Conservation (phyloP, 2,797 vertebrate species). For the Protonibea diacanthus region DNA sequence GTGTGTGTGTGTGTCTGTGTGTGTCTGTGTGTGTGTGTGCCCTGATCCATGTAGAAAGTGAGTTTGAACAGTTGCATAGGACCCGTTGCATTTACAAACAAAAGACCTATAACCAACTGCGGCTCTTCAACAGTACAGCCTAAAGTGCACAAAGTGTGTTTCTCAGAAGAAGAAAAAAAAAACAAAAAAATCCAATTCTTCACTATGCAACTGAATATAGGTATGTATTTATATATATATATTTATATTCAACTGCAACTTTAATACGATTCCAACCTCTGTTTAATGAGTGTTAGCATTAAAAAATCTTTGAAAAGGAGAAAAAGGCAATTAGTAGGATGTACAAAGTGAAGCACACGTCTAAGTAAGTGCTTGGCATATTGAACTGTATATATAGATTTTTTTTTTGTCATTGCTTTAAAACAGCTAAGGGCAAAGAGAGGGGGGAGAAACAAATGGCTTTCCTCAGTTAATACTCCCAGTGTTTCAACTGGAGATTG, state of each 20-base stretch:
- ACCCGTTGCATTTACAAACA: slow-evolving; percentile 66
- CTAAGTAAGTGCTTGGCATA: slow-evolving; percentile 75
- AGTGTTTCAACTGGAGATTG: slow-evolving; percentile 79
- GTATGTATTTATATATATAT: slow-evolving; percentile 1
- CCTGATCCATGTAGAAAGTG: slow-evolving; percentile 67
- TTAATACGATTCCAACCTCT: slow-evolving; percentile 60
- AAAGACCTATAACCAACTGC: slow-evolving; percentile 64
- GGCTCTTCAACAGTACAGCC: slow-evolving; percentile 85
- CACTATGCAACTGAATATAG: slow-evolving; percentile 55
- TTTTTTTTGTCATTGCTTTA: slow-evolving; percentile 63
- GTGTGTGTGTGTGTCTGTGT: too few species aligned
- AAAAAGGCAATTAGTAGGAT: slow-evolving; percentile 72
- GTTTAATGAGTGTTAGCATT: slow-evolving; percentile 69
- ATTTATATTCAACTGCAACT: slow-evolving; percentile 55
- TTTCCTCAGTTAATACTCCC: slow-evolving; percentile 75
- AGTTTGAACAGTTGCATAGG: slow-evolving; percentile 69
- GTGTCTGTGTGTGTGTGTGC: slow-evolving; percentile 31
- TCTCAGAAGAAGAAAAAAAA: slow-evolving; percentile 48
- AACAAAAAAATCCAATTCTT: slow-evolving; percentile 63
- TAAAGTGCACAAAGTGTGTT: slow-evolving; percentile 87
- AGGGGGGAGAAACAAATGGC: too few species aligned
- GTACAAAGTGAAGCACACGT: slow-evolving; percentile 75
- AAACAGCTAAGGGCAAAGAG: slow-evolving; percentile 57
- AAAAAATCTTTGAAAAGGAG: slow-evolving; percentile 69
- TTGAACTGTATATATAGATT: slow-evolving; percentile 48